Conservation (phyloP, 2,797 vertebrate genomes). For the Percopsis omiscomaycus region DNA sequence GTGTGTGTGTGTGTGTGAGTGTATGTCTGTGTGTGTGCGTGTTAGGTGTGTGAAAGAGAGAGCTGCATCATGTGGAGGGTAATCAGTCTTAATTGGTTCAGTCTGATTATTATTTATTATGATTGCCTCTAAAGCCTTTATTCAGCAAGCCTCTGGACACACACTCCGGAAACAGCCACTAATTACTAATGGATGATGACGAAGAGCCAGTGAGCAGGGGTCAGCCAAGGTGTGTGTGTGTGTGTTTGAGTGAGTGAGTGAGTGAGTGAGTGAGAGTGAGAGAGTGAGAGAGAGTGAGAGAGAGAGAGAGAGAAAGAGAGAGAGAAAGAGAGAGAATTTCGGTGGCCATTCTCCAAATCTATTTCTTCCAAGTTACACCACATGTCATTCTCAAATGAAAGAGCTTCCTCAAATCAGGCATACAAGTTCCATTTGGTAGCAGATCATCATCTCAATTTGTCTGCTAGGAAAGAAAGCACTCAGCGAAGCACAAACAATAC, state of each 20-base stretch:
- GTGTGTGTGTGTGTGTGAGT: slow-evolving; percentile 2
- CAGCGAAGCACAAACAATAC: too few species aligned
- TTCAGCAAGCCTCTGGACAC: slow-evolving; percentile 61
- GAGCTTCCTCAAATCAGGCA: not conserved
- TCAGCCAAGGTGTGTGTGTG: slow-evolving; percentile 53
- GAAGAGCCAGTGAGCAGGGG: slow-evolving; percentile 38
- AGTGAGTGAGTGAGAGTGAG: slow-evolving; percentile 9
- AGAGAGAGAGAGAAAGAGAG: not conserved
- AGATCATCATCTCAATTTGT: not conserved
- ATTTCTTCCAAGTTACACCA: slow-evolving; percentile 15
- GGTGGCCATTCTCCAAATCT: slow-evolving; percentile 15
- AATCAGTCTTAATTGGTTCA: slow-evolving; percentile 67
- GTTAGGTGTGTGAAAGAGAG: slow-evolving; percentile 8
- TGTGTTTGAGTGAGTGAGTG: slow-evolving; percentile 10
- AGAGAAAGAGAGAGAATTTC: slow-evolving; percentile 27
- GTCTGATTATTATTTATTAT: slow-evolving; percentile 77
- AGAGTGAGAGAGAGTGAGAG: slow-evolving; percentile 1
- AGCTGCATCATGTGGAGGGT: slow-evolving; percentile 38
- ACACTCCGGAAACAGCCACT: slow-evolving; percentile 65
- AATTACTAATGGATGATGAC: slow-evolving; percentile 73
- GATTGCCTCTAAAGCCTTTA: slow-evolving; percentile 65
- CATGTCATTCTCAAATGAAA: not conserved
- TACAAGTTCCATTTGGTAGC: slow-evolving; percentile 2
- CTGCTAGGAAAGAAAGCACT: not conserved
- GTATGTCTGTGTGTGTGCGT: not conserved